Conservation (phyloP, 2,888 invertebrate genomes). For the Lasioglossum malachurum region DNA sequence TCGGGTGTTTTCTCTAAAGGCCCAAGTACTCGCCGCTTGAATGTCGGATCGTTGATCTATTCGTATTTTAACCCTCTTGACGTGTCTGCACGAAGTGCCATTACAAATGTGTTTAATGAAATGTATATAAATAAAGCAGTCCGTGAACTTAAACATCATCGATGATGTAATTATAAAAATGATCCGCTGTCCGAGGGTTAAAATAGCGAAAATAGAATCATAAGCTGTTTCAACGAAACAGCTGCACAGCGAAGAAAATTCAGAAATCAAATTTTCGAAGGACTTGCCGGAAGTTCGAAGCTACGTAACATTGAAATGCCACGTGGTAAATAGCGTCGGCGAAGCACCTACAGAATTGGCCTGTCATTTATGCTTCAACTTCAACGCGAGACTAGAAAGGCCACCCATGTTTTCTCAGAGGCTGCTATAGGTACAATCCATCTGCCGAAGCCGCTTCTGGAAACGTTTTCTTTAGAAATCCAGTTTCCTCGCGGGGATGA, state of each 20-base stretch:
- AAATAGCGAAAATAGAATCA: not conserved
- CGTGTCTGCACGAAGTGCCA: too few species aligned
- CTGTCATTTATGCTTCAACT: slow-evolving; percentile 1
- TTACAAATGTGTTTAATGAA: too few species aligned
- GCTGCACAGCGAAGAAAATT: not conserved
- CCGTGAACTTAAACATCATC: too few species aligned
- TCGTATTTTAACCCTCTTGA: not conserved
- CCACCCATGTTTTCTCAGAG: not conserved
- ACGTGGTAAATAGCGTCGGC: not conserved
- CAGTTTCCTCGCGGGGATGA: not conserved
- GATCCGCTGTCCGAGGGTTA: too few species aligned
- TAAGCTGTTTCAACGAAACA: not conserved
- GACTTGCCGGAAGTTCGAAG: not conserved
- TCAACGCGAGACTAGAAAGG: not conserved
- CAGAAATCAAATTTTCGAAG: not conserved
- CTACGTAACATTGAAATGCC: not conserved
- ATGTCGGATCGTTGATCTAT: not conserved
- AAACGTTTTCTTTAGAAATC: not conserved
- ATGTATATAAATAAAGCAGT: too few species aligned
- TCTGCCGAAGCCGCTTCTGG: not conserved
- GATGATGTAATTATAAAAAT: too few species aligned
- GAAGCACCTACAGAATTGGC: not conserved
- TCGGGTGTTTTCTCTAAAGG: not conserved
- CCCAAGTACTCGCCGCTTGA: not conserved
- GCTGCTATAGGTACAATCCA: not conserved